Percentiles rank a stretch among this genome's conserved stretches.
Evolutionary conservation across 2,113 vertebrate genomes (phyloP).

Genomic region (Sylvia atricapilla): DNA sequence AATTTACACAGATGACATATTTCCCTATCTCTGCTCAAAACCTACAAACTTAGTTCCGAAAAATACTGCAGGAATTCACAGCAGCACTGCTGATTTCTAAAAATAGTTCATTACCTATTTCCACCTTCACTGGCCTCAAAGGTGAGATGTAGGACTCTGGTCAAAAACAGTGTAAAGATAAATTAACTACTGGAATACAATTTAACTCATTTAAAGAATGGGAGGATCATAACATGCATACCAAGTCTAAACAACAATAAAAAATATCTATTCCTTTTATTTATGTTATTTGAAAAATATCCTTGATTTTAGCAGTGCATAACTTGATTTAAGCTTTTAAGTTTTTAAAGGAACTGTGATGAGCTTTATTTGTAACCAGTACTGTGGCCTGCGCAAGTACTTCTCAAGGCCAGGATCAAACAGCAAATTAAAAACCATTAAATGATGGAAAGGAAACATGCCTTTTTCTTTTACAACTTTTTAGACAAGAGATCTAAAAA

Average conservation of each 20-base stretch:
- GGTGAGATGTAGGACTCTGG: neutral
- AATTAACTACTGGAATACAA: neutral
- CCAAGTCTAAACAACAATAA: neutral
- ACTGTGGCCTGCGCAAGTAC: neutral
- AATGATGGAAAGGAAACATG: neutral
- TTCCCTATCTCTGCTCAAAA: conserved; percentile 9
- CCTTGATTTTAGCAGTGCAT: neutral
- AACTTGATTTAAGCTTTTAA: neutral
- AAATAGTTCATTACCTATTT: neutral
- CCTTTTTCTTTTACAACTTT: neutral
- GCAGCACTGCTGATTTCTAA: neutral
- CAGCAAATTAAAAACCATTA: neutral
- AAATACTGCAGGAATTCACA: neutral
- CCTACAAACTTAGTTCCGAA: neutral
- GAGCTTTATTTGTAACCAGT: neutral
- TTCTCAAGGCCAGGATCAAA: neutral
- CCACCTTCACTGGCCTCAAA: neutral
- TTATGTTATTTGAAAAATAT: neutral
- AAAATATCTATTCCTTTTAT: neutral
- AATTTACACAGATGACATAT: conserved; percentile 34
- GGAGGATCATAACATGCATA: neutral
- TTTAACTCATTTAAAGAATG: neutral
- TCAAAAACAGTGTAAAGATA: neutral
- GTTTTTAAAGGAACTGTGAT: neutral
- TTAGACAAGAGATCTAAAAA: neutral